phyloP scores from a whole-genome alignment of 2,113 vertebrate genomes.

The Colaptes auratus region DNA sequence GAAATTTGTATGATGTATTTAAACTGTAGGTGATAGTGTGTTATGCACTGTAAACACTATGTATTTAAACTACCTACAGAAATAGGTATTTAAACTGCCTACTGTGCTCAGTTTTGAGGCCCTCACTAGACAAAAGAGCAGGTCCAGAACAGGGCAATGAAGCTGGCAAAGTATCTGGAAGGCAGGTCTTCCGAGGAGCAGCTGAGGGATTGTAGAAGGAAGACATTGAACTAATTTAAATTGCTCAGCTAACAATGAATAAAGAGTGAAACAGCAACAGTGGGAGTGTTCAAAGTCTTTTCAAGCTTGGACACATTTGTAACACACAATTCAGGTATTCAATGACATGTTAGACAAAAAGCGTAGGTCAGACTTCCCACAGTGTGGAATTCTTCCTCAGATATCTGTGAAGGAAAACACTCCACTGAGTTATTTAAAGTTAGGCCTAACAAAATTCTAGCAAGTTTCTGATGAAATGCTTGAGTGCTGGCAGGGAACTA shows the following conservation, averaged over 20 bases:
- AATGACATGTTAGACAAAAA: neutral
- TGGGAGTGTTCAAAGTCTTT: neutral
- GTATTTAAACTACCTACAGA: too few species aligned
- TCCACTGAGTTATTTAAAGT: neutral
- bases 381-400: neutral
- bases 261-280: neutral
- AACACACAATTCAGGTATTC: neutral
- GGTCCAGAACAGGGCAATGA: too few species aligned
- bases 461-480: neutral
- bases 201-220: neutral
- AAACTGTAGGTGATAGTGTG: neutral
- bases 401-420: neutral
- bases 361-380: neutral
- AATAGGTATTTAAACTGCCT: too few species aligned
- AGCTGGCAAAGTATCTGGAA: too few species aligned
- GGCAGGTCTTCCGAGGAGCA: too few species aligned
- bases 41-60: too few species aligned
- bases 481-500: neutral
- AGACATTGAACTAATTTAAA: neutral
- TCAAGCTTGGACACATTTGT: neutral
- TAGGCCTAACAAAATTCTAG: neutral
- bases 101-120: too few species aligned
- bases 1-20: neutral
- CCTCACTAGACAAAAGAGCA: too few species aligned
- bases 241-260: neutral